Evolutionary conservation across 2,888 invertebrate genomes (phyloP), one percentile per base, ranked within the genome.

Genomic region (Dryobotodes eremita): DNA sequence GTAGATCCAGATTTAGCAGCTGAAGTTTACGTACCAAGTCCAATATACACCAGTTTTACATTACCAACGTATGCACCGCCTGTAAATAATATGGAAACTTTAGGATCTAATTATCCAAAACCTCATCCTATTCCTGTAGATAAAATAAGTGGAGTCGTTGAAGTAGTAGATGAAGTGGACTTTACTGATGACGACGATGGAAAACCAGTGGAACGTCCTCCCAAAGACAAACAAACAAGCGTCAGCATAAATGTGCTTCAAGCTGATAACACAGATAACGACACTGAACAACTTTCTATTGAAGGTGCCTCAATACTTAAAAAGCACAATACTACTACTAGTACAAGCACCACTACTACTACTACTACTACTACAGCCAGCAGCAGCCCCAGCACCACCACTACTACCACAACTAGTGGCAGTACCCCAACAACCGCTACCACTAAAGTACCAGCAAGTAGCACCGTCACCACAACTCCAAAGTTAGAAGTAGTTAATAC

Each of bases 101-200:
- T 98, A 78, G 98, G 98, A 2, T 96, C 97, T 0, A 97, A 97
- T 59, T 97, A 97, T 80, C 97, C 98, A 0, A 97, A 97, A 90
- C 97, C 98, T 17, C 98, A 98, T 93, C 98, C 98, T 13, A 95
- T 98, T 84, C 98, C 98, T 1, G 97, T 98, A 17, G 97, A 97
- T 90, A 97, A 97, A 95, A 97, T 98, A 82, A 95, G 97, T 89
- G 93, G 94, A 59, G 96, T 95, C 23, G 94, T 96, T 59, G 95
- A 96, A 91, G 93, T 90, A 17, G 80, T 92, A 71, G 89, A 92
- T 75, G 92, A 93, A 83, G 80, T 84, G 48, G 90, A 87, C 53
- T 83, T 87, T 46, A 86, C 90, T 59, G 92, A 94, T 84, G 93
- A 93, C 59, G 94, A 96, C 86, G 95, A 96, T 69, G 95, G 95